Conservation (phyloP, 1,140 invertebrate genomes). For the Lysiphlebus fabarum region DNA sequence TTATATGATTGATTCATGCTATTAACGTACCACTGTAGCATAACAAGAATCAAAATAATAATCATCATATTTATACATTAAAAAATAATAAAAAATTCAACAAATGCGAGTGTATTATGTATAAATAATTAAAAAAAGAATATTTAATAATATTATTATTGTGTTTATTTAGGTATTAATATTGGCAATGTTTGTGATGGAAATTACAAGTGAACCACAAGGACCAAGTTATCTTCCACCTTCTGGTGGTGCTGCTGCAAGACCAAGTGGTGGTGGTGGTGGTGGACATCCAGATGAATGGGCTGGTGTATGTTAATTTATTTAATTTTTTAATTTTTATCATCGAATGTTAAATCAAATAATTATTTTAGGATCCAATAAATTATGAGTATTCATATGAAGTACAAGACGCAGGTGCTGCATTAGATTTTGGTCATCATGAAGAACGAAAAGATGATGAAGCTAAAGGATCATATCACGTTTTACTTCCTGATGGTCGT, state of each 20-base stretch:
- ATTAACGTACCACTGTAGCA: too few species aligned
- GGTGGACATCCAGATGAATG: slow-evolving; percentile 51
- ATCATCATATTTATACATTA: too few species aligned
- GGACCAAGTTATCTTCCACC: slow-evolving; percentile 59
- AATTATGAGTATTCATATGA: slow-evolving; percentile 68
- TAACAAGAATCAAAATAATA: too few species aligned
- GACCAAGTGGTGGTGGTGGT: slow-evolving; percentile 27
- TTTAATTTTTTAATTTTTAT: neutral
- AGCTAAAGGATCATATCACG: slow-evolving; percentile 63
- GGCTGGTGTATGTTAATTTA: slow-evolving; percentile 43
- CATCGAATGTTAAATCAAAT: neutral
- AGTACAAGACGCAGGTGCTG: slow-evolving; percentile 59
- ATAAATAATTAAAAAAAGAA: too few species aligned
- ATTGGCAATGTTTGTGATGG: slow-evolving; percentile 42
- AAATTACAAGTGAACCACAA: slow-evolving; percentile 48
- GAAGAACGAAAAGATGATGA: slow-evolving; percentile 63
- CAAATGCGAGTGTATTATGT: too few species aligned
- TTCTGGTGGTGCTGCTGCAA: slow-evolving; percentile 36
- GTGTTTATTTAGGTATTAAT: slow-evolving; percentile 37
- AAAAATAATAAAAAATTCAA: too few species aligned
- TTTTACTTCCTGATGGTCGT: slow-evolving; percentile 64
- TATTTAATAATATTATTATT: too few species aligned
- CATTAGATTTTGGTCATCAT: slow-evolving; percentile 63
- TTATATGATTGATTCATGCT: too few species aligned
- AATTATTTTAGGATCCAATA: slow-evolving; percentile 59